Base-by-base conservation (phyloP, 2,797 vertebrate species). In the Labroides dimidiatus region DNA sequence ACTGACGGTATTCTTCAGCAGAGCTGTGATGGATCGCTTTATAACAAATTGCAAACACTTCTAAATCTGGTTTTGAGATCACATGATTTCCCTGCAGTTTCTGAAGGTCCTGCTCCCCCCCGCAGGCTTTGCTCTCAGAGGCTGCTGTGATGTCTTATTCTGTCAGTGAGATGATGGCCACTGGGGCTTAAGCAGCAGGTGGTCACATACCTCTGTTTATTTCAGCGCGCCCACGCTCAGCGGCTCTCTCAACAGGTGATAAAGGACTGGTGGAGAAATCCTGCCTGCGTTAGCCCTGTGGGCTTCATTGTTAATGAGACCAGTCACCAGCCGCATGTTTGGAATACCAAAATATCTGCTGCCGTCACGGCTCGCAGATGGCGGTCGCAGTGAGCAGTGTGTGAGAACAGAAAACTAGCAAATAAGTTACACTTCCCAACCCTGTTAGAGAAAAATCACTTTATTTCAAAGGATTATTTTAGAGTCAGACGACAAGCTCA, bases 241-340 rank as follows among this genome's bases (percentile, higher is more conserved):
- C 37, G 24, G 41, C 48, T 49, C 68, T 88, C 78, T 72, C 83
- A 86, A 84, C 68, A 79, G 79, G 84, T 79, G 81, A 88, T 80
- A 77, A 80, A 86, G 80, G 61, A 82, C 78, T 75, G 30, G 64
- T 66, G 65, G 68, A 81, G 80, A 61, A 82, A 78, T 78, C 78
- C 73, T 53, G 79, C 74, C 57, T 62, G 50, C 24, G 7, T 54
- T 55, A 71, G 61, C 75, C 79, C 75, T 48, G 30, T 76, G 75
- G 87, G 80, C 80, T 79, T 84, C 68, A 65, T 60, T 75, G 51
- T 69, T 88, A 87, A 89, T 81, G 79, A 84, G 77, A 83, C 49
- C 77, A 75, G 72, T 75, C 77, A 78, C 51, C 36, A 48, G 36
- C 52, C 8, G 19, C 81, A 66, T 85, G 78, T 60, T 71, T 72